phyloP scores from a whole-genome alignment of 2,113 vertebrate genomes.

The Chitala chitala region DNA sequence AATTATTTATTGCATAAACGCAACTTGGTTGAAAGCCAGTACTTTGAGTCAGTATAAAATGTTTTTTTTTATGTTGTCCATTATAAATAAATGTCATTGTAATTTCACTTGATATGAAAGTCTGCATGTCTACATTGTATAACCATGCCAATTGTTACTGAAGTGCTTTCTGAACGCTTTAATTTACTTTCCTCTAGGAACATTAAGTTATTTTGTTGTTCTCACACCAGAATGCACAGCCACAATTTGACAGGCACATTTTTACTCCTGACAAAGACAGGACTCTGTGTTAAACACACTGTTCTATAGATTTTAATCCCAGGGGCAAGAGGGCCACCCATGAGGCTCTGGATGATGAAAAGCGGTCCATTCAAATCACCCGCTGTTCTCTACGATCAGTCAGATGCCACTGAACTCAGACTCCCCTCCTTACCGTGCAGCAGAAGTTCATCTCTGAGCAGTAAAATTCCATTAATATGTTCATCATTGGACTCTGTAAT shows the following conservation, averaged over 20 bases:
- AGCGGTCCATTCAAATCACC: not conserved
- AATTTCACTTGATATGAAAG: too few relatives aligned
- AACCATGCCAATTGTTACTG: not conserved
- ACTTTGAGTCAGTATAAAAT: too few relatives aligned
- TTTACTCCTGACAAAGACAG: not conserved
- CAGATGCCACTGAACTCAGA: slow-evolving; percentile 15
- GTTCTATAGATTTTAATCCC: not conserved
- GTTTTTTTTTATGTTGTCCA: too few relatives aligned
- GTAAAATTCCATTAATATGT: slow-evolving; percentile 10
- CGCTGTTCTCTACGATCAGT: not conserved
- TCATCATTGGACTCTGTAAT: slow-evolving; percentile 6
- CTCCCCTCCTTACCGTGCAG: not conserved
- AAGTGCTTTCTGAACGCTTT: not conserved
- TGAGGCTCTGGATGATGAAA: not conserved
- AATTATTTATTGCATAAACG: too few relatives aligned
- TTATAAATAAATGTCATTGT: too few relatives aligned
- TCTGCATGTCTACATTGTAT: not conserved
- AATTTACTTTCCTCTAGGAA: slow-evolving; percentile 11
- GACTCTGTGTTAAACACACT: not conserved
- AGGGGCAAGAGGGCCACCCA: not conserved
- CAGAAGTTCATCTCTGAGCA: not conserved
- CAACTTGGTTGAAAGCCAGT: too few relatives aligned
- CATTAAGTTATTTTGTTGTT: not conserved
- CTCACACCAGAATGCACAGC: not conserved
- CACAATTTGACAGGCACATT: not conserved